These are phyloP conservation scores for Epinotia nisella DNA, from an alignment of 2,888 invertebrate species.

Conservation along the genomic window DNA sequence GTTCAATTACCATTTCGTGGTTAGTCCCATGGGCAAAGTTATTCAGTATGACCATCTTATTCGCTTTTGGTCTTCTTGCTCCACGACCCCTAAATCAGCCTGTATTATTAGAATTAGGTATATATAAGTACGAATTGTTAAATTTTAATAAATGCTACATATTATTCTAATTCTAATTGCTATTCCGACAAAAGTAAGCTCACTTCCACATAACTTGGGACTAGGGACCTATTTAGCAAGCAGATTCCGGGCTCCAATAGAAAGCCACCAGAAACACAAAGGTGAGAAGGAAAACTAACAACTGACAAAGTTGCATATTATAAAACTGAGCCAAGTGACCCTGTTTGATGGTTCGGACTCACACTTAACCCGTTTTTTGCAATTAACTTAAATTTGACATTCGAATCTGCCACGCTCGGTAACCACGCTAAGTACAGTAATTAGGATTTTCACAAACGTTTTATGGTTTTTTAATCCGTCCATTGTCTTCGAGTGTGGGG, in stretches of 20 bases:
- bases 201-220: neutral
- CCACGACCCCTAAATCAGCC: too few relatives aligned
- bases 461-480: slow-evolving; percentile 72
- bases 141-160: too few relatives aligned
- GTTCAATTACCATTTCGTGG: too few relatives aligned
- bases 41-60: too few relatives aligned
- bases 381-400: slow-evolving; percentile 71
- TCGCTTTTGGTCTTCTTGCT: too few relatives aligned
- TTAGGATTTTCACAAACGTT: slow-evolving; percentile 66
- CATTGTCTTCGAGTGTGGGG: slow-evolving; percentile 54
- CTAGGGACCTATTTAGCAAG: neutral
- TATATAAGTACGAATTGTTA: too few relatives aligned
- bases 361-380: slow-evolving; percentile 52
- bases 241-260: neutral
- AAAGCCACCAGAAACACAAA: neutral
- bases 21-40: too few relatives aligned
- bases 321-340: neutral
- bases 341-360: neutral
- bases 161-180: too few relatives aligned
- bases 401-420: slow-evolving; percentile 66
- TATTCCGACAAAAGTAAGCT: too few relatives aligned
- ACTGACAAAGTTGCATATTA: neutral
- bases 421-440: slow-evolving; percentile 59
- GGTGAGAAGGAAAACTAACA: neutral
- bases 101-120: too few relatives aligned